Conservation (phyloP, 2,113 vertebrate species). For the Ameiurus melas region DNA sequence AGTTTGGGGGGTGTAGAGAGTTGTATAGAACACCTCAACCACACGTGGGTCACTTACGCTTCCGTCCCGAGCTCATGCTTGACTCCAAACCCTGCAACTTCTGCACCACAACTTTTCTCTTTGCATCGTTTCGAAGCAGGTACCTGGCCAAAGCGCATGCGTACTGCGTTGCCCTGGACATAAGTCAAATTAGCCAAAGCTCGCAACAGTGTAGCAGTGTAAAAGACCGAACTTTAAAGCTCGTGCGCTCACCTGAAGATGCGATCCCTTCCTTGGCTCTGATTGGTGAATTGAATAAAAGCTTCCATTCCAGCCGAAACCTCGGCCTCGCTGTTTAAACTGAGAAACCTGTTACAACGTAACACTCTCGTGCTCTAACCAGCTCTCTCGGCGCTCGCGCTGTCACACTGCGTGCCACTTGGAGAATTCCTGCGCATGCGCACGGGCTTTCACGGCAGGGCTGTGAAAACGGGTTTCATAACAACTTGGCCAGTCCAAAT, state of each 20-base stretch:
- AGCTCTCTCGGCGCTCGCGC: background rate
- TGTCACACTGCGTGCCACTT: background rate
- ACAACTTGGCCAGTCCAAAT: background rate
- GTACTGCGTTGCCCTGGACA: slow-evolving; percentile 89
- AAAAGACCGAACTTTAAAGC: background rate
- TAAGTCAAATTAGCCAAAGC: slow-evolving; percentile 11
- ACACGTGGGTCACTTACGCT: slow-evolving; percentile 79
- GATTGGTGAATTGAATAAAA: slow-evolving; percentile 77
- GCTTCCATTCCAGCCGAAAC: slow-evolving; percentile 75
- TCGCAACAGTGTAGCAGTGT: too few species aligned
- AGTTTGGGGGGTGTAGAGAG: background rate
- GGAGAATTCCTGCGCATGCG: background rate
- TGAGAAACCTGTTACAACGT: background rate
- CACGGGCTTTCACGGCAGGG: background rate
- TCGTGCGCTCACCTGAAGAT: slow-evolving; percentile 80
- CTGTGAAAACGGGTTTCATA: too few species aligned
- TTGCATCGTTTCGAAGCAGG: slow-evolving; percentile 78
- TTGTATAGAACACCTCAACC: background rate
- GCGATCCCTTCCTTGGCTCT: slow-evolving; percentile 86
- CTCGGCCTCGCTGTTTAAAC: background rate
- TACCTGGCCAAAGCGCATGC: slow-evolving; percentile 86
- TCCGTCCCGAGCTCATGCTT: slow-evolving; percentile 89
- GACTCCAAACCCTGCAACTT: slow-evolving; percentile 86
- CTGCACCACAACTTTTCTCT: slow-evolving; percentile 74
- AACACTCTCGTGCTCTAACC: too few species aligned